phyloP scores from a whole-genome alignment of 2,888 invertebrate genomes.

The Elysia crispata region DNA sequence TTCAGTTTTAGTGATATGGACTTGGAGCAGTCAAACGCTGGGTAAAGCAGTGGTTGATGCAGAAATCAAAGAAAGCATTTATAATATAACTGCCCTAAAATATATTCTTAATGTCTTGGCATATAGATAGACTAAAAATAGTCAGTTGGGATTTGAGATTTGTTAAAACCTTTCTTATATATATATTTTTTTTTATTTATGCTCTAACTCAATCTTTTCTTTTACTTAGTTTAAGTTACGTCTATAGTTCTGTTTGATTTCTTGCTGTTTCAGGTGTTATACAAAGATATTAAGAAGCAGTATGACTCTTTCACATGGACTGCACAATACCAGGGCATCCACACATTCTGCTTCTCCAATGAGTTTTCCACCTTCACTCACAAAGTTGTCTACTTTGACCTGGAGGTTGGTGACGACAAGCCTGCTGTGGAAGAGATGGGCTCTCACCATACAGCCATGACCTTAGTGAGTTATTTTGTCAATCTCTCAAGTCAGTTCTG shows the following conservation, averaged over 20 bases:
- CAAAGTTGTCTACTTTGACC: constrained; percentile 98
- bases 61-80: too few relatives aligned
- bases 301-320: constrained; percentile 91
- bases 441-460: constrained; percentile 86
- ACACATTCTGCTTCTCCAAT: constrained; percentile 90
- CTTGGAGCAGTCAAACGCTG: too few relatives aligned
- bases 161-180: too few relatives aligned
- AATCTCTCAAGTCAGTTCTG: background rate
- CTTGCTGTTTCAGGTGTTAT: constrained; percentile 83
- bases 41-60: too few relatives aligned
- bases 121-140: too few relatives aligned
- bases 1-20: too few relatives aligned
- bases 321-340: constrained; percentile 69
- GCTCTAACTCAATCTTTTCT: too few relatives aligned
- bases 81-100: too few relatives aligned
- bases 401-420: constrained; percentile 94
- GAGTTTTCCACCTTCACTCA: constrained; percentile 99
- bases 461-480: constrained; percentile 83
- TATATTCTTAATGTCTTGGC: too few relatives aligned
- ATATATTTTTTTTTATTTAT: too few relatives aligned
- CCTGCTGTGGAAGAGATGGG: constrained; percentile 80
- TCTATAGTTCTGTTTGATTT: background rate
- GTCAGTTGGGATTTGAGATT: too few relatives aligned
- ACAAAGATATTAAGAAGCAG: constrained; percentile 94
- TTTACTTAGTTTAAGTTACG: too few relatives aligned